A percentile compares a stretch with the other conserved stretches of the same genome.
Conservation (phyloP, 2,888 invertebrate genomes). For the Sepioteuthis lessoniana region DNA sequence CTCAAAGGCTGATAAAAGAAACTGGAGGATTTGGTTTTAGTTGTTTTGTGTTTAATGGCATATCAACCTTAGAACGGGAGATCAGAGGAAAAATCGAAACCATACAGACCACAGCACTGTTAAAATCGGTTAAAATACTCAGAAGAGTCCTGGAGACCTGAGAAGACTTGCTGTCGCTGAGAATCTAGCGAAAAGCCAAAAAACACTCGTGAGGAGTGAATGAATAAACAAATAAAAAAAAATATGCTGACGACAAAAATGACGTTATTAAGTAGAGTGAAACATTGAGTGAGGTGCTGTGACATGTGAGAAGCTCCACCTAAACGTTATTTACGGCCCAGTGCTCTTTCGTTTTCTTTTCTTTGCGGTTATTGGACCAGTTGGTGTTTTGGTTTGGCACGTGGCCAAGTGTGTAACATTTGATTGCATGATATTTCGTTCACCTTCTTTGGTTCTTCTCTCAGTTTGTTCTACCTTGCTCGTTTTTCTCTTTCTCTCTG, state of each 20-base stretch:
- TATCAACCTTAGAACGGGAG: too few species aligned
- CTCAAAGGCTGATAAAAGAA: too few species aligned
- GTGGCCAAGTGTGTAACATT: background rate
- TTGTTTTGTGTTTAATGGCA: too few species aligned
- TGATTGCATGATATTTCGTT: background rate
- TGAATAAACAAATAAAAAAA: background rate
- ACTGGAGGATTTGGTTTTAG: too few species aligned
- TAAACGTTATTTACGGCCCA: conserved; percentile 1
- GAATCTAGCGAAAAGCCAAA: too few species aligned
- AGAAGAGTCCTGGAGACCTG: too few species aligned
- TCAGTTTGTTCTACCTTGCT: background rate
- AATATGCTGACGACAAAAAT: background rate
- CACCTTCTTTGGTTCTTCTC: background rate
- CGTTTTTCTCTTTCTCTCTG: background rate
- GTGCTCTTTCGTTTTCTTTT: background rate
- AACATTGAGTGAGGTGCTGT: background rate
- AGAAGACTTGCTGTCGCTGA: too few species aligned
- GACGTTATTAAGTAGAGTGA: background rate
- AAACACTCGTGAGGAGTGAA: background rate
- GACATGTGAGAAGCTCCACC: background rate
- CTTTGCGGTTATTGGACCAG: background rate
- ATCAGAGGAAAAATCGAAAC: too few species aligned
- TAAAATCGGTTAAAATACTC: too few species aligned
- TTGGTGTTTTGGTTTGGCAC: background rate
- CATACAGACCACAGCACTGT: too few species aligned